These are phyloP conservation scores for Ypsolopha sequella DNA, from an alignment of 2,888 invertebrate species.

Conservation along the genomic window DNA sequence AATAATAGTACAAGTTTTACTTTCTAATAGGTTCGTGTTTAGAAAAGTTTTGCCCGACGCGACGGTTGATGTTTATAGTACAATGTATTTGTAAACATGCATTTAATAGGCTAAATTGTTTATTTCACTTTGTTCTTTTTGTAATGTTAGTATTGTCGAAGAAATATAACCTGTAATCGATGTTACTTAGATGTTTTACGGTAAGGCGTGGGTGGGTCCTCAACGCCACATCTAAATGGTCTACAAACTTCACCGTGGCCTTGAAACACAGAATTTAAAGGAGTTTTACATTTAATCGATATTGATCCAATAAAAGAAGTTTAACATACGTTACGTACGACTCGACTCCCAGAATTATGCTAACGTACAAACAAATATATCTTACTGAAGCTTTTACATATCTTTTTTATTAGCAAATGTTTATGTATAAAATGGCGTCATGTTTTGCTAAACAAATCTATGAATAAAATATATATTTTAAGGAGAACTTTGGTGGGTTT, in stretches of 20 bases:
- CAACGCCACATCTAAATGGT: neutral
- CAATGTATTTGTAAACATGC: slow-evolving; percentile 45
- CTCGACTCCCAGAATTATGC: neutral
- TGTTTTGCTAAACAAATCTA: neutral
- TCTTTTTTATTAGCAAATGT: neutral
- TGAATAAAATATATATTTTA: neutral
- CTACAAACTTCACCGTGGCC: slow-evolving; percentile 18
- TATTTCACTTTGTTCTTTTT: neutral
- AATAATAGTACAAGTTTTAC: slow-evolving; percentile 38
- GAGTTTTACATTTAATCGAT: neutral
- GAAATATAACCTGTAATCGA: neutral
- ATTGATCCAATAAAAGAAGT: slow-evolving; percentile 4
- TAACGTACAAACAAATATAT: neutral
- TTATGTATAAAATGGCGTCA: neutral
- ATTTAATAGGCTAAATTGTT: slow-evolving; percentile 47
- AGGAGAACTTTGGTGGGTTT: neutral
- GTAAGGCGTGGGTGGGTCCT: neutral
- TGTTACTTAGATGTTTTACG: neutral
- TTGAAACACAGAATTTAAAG: slow-evolving; percentile 21
- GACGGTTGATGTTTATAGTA: slow-evolving; percentile 33
- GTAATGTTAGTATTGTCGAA: neutral
- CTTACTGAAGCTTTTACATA: neutral
- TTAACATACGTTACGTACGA: neutral
- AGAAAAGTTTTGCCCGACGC: slow-evolving; percentile 16
- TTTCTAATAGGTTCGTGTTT: slow-evolving; percentile 8